Base-by-base conservation (phyloP, 1,140 invertebrate genomes). In the Whitmania pigra region DNA sequence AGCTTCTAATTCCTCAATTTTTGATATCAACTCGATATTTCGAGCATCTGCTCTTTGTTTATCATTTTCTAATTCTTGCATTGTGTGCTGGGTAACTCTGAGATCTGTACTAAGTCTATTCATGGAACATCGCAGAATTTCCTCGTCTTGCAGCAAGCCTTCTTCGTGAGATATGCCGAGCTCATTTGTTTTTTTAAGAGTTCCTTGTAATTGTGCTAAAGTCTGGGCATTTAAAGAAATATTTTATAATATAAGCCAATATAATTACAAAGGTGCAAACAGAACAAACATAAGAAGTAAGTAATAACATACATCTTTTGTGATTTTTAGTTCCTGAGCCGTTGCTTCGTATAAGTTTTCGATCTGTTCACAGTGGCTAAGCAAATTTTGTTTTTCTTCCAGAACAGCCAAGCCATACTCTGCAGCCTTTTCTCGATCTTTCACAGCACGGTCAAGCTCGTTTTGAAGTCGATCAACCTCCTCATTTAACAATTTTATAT, bases 111-210 rank as follows among this genome's bases (percentile, higher is more conserved):
- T 94, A 76, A 97, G 86, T 75, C 97, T 93, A 57, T 90, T 84
- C 75, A 97, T 94, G 81, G 92, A 90, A n/a, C 88, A 85, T 78
- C 91, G 92, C 49, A 95, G 86, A 67, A 90, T 91, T 72, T 91
- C 93, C 85, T 98, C 94, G 83, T 98, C 94, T 75, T 87, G 89
- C 67, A 98, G 85, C 60, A 98, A 86, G 68, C 88, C 89, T 84
- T 97, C 94, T 85, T 99, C 96, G 80, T 95, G 91, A 83, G 97
- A 93, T 76, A 97, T 94, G 69, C 95, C 95, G 80, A 90, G 93
- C 80, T 91, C 90, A 67, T 93, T 94, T 40, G 93, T 93, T 72
- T 93, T 89, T 72, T 82, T 82, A 80, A 96, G 94, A 80, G 89
- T 93, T 75, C 89, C 90, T 82, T 96, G 93, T 80, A 94, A 92